A percentile compares a stretch with the other conserved stretches of the same genome.
Conservation (phyloP, 2,797 vertebrate genomes). For the Gadopsis marmoratus region DNA sequence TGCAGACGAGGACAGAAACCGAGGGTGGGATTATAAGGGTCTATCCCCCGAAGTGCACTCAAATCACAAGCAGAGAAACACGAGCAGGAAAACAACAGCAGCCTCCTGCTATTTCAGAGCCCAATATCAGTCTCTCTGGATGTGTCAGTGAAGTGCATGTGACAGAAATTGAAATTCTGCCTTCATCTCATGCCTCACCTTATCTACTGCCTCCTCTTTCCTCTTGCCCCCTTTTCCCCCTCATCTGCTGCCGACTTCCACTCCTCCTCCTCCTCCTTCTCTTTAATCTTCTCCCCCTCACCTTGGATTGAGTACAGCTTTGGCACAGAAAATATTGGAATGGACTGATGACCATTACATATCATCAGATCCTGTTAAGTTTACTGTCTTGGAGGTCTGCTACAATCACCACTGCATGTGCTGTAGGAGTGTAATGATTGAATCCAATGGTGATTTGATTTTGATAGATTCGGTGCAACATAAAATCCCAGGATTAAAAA, state of each 20-base stretch:
- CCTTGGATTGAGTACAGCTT: constrained; percentile 43
- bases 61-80: constrained; percentile 22
- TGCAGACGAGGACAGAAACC: constrained; percentile 16
- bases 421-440: constrained; percentile 19
- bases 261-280: constrained; percentile 30
- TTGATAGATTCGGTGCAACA: constrained; percentile 3
- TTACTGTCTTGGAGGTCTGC: constrained; percentile 26
- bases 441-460: constrained; percentile 22
- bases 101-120: constrained; percentile 33
- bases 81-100: constrained; percentile 29
- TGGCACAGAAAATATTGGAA: constrained; percentile 26
- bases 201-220: constrained; percentile 18
- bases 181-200: constrained; percentile 50
- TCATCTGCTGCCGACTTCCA: constrained; percentile 20
- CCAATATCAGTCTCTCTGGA: constrained; percentile 17
- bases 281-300: constrained; percentile 44
- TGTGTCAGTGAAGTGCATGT: constrained; percentile 38
- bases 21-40: constrained; percentile 21
- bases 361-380: constrained; percentile 30
- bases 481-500: neutral
- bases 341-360: constrained; percentile 26
- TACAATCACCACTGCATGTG: neutral
- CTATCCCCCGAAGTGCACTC: constrained; percentile 23
- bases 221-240: constrained; percentile 18
- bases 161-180: constrained; percentile 55